A percentile compares a stretch with the other conserved stretches of the same genome.
phyloP scores from a whole-genome alignment of 2,797 vertebrate species.

The Gymnodraco acuticeps region DNA sequence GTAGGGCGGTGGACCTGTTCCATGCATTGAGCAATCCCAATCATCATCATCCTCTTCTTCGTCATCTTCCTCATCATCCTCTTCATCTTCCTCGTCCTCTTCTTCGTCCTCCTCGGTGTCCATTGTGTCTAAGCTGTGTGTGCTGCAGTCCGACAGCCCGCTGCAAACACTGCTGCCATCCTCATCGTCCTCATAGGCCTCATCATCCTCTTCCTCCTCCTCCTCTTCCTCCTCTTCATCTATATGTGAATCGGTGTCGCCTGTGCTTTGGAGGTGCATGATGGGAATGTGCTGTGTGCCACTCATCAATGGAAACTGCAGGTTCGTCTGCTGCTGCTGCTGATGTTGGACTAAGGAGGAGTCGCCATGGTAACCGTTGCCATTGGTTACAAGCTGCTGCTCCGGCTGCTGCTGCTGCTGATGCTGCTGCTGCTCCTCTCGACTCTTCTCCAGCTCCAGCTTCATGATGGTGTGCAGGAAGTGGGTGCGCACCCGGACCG shows the following conservation, averaged over 20 bases:
- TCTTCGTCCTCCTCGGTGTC: slow-evolving; percentile 90
- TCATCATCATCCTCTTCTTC: slow-evolving; percentile 85
- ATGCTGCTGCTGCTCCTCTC: slow-evolving; percentile 86
- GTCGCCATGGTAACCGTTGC: slow-evolving; percentile 92
- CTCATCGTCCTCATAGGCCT: slow-evolving; percentile 80
- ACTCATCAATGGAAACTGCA: slow-evolving; percentile 89
- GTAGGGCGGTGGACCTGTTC: slow-evolving; percentile 76
- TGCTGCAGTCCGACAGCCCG: slow-evolving; percentile 94
- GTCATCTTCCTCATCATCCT: slow-evolving; percentile 88
- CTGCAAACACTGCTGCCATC: slow-evolving; percentile 95
- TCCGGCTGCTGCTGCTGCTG: slow-evolving; percentile 83
- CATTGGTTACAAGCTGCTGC: slow-evolving; percentile 87
- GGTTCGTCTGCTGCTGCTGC: slow-evolving; percentile 77
- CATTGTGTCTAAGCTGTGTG: slow-evolving; percentile 92
- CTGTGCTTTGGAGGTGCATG: slow-evolving; percentile 84
- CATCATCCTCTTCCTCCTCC: slow-evolving; percentile 80
- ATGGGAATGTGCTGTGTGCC: slow-evolving; percentile 85
- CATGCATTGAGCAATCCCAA: slow-evolving; percentile 77
- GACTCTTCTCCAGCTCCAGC: slow-evolving; percentile 93
- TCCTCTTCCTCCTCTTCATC: slow-evolving; percentile 84
- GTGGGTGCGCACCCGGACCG: slow-evolving; percentile 95
- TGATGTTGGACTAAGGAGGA: slow-evolving; percentile 84
- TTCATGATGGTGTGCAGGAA: slow-evolving; percentile 99
- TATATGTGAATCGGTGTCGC: slow-evolving; percentile 46
- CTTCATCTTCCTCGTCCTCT: slow-evolving; percentile 70